Base-by-base conservation (phyloP, 1,140 invertebrate genomes). In the Trachelipus rathkii region DNA sequence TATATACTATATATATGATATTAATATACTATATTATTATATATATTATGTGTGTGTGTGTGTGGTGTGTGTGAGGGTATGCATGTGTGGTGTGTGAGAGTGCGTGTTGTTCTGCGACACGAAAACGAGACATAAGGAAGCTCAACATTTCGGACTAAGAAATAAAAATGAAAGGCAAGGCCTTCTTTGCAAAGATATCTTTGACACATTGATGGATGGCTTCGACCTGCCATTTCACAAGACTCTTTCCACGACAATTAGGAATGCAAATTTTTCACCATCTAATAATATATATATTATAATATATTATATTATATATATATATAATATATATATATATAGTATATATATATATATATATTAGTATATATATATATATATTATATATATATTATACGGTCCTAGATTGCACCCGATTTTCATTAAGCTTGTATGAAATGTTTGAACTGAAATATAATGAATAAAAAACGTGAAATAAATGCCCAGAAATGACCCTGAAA, bases 261-360 rank as follows among this genome's bases (percentile, higher is more conserved):
- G 50, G 19, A 19, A 60, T 60, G 50, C 50, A 60, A 60, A 60
- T 60, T 60, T 60, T 33, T 33, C 33, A 1, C 33, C 6, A 33
- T 33, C 2, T 60, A 60, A 2, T 4, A 4, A 60, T 19, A 60
- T 60, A 19, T 60, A 60, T 60, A 60, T 19, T n/a, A n/a, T n/a
- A n/a, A 13, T 60, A 60, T 60, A 60, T 19, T 60, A 60, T 19
- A 60, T 60, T 19, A 60, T 19, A 60, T 19, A 60, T 19, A 60
- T 19, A 60, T 19, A 60, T 19, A 60, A 60, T 19, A 60, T 19
- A 60, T 60, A 60, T 60, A 60, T 19, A 60, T 60, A 60, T 60
- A 60, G n/a, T 60, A 60, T 19, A 60, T 19, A 21, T 13, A 19
- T 76, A 23, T 21, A 53, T 76, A 71, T 76, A 43, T 5, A 72